Evolutionary conservation across 2,797 vertebrate species (phyloP).

Genomic region (Melanotaenia nigrans): DNA sequence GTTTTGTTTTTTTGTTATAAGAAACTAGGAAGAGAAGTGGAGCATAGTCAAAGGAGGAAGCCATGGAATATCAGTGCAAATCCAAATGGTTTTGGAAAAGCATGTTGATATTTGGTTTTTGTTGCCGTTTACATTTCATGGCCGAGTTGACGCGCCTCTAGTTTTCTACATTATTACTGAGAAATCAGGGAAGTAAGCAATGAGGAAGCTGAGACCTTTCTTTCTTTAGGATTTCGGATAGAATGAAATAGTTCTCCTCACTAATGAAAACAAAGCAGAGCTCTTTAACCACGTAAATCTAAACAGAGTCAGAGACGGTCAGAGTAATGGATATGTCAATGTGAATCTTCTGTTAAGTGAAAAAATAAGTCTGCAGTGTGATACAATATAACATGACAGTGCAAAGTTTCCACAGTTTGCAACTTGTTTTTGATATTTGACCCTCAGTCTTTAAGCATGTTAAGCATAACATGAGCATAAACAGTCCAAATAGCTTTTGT

Average conservation of each 20-base stretch:
- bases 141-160: neutral
- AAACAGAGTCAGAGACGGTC: neutral
- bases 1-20: neutral
- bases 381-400: neutral
- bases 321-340: neutral
- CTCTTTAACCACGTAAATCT: neutral
- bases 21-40: neutral
- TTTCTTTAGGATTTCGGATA: neutral
- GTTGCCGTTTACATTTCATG: neutral
- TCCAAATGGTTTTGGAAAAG: slow-evolving; percentile 5
- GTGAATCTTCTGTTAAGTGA: neutral
- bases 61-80: neutral
- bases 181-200: neutral
- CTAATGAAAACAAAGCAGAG: neutral
- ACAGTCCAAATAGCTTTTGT: too few relatives aligned
- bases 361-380: neutral
- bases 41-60: neutral
- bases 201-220: neutral
- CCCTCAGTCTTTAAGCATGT: neutral
- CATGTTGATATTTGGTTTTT: neutral
- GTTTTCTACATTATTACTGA: neutral
- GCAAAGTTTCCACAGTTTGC: neutral
- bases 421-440: neutral
- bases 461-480: neutral
- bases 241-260: neutral